Evolutionary conservation across 2,888 invertebrate species (phyloP), one percentile per base, ranked within the genome.

Genomic region (Chorisops tibialis): DNA sequence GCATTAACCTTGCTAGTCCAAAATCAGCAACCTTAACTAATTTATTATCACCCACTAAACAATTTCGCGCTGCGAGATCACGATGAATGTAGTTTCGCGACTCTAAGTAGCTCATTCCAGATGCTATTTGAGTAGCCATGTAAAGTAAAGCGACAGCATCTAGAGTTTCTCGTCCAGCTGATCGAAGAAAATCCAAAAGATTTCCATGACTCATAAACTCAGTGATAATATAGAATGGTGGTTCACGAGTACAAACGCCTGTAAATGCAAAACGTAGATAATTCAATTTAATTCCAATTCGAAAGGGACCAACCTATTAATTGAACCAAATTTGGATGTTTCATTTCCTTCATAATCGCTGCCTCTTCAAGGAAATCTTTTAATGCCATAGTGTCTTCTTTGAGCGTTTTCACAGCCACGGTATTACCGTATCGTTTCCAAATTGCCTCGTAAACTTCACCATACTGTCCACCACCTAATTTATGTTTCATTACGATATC

Each of bases 201-300:
- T 99, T 99, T 60, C 99, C 99, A 71, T 96, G 92, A 72, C 93
- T 91, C 99, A 99, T 99, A 79, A 97, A 99, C 82, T 98, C 98
- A 14, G 98, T 98, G 73, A 99, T 95, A 71, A 99, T 99, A 80
- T 98, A 99, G 80, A 98, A 99, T 4, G 99, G 99, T 11, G 98
- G 96, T 79, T 99, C 98, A 62, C 97, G 83, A 1, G 97, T 99
- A 81, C 98, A 99, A 22, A 99, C 98, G 66, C 97, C 99, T 78
- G 52, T 2, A 30, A 30, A 30, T 30, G 30, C n/a, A n/a, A n/a
- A n/a, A n/a, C n/a, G n/a, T n/a, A 16, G 14, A 39, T n/a, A 39
- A 39, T 39, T 48, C 47, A 49, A 61, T n/a, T 12, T 16, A 12
- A 41, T 41, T 41, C n/a, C 16, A 41, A 5, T 41, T 16, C 41